phyloP scores from a whole-genome alignment of 2,888 invertebrate genomes.

The Dorcus hopei region DNA sequence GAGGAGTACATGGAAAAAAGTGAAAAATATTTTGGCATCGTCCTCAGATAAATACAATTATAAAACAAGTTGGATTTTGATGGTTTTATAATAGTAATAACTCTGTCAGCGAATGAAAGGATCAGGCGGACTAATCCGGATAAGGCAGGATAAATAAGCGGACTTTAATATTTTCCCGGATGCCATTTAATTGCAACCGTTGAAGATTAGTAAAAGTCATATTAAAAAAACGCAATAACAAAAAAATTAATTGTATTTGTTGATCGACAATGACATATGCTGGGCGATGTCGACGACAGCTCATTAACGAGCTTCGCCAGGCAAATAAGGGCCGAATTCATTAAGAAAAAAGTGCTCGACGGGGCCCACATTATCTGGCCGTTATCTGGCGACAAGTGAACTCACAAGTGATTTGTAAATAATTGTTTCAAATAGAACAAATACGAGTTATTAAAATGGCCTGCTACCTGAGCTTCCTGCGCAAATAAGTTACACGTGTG shows the following conservation, averaged over 20 bases:
- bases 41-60: no score
- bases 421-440: slow-evolving; percentile 48
- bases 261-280: no score
- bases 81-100: no score
- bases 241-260: no score
- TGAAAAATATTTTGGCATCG: no score
- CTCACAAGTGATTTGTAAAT: slow-evolving; percentile 50
- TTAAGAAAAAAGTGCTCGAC: slow-evolving; percentile 17
- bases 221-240: no score
- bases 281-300: no score
- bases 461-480: background rate
- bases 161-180: no score
- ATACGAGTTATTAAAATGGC: slow-evolving; percentile 30
- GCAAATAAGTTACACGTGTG: slow-evolving; percentile 15
- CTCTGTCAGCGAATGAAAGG: background rate
- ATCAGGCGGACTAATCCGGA: slow-evolving; percentile 8
- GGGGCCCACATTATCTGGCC: slow-evolving; percentile 10
- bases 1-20: no score
- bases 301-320: background rate
- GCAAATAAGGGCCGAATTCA: slow-evolving; percentile 11
- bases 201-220: no score
- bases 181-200: no score
- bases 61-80: no score
- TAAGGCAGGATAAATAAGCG: slow-evolving; percentile 4
- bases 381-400: slow-evolving; percentile 45